Evolutionary conservation across 2,888 invertebrate genomes (phyloP).

Genomic region (Latrodectus elegans): DNA sequence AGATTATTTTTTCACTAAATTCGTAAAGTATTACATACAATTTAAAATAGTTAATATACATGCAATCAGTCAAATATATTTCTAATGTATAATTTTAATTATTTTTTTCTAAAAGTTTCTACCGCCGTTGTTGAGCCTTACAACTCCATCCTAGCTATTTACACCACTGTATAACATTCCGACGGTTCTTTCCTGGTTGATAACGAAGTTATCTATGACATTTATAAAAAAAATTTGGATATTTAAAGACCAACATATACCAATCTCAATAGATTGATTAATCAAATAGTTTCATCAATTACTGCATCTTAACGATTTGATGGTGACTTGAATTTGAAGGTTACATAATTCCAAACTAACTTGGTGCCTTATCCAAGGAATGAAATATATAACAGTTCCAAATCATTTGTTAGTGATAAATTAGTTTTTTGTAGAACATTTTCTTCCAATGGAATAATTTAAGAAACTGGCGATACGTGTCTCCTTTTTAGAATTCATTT

Average conservation of each 20-base stretch:
- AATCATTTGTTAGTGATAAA: too few relatives aligned
- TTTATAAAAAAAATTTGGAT: conserved; percentile 88
- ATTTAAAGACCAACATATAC: conserved; percentile 89
- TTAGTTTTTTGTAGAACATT: too few relatives aligned
- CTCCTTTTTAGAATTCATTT: conserved; percentile 71
- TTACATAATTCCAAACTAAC: conserved; percentile 87
- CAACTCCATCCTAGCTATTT: conserved; percentile 85
- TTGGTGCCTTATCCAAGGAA: conserved; percentile 89
- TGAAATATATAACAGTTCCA: too few relatives aligned
- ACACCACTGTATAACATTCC: conserved; percentile 71
- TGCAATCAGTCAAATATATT: not conserved
- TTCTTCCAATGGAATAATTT: too few relatives aligned
- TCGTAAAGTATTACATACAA: too few relatives aligned
- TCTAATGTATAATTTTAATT: not conserved
- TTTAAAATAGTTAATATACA: not conserved
- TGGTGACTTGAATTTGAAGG: conserved; percentile 91
- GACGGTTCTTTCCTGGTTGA: conserved; percentile 82
- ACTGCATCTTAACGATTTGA: conserved; percentile 77
- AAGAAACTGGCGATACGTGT: too few relatives aligned
- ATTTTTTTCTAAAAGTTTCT: conserved; percentile 66
- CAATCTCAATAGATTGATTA: conserved; percentile 93
- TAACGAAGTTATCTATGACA: conserved; percentile 94
- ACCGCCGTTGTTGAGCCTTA: conserved; percentile 96
- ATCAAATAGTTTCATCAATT: conserved; percentile 85
- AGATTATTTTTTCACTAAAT: too few relatives aligned